Evolutionary conservation across 2,888 invertebrate genomes (phyloP).

Genomic region (Drosophila leonis): DNA sequence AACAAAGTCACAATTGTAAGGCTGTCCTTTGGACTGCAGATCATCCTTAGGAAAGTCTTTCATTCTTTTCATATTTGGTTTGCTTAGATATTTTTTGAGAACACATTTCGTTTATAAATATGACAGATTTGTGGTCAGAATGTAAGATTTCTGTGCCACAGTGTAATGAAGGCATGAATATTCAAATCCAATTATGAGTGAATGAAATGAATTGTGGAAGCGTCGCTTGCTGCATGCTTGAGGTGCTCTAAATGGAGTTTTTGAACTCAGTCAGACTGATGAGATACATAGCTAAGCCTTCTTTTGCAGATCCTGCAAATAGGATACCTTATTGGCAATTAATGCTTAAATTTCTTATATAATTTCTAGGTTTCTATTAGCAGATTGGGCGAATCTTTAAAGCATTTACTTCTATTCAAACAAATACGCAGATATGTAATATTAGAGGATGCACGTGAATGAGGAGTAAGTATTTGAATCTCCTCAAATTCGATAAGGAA

Average conservation of each 20-base stretch:
- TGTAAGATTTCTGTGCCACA: background rate
- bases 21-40: background rate
- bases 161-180: conserved; percentile 4
- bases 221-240: background rate
- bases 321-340: background rate
- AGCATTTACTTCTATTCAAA: no score
- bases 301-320: background rate
- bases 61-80: background rate
- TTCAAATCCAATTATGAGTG: background rate
- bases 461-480: background rate
- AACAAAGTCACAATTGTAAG: background rate
- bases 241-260: background rate
- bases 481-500: background rate
- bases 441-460: no score
- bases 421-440: no score
- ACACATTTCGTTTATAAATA: background rate
- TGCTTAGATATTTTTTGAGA: background rate
- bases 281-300: background rate
- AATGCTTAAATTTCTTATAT: background rate
- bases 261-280: background rate
- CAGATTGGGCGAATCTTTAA: no score
- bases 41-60: background rate
- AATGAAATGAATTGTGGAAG: background rate
- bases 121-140: background rate
- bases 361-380: background rate